phyloP scores from a whole-genome alignment of 2,888 invertebrate genomes.

The Myopa testacea region DNA sequence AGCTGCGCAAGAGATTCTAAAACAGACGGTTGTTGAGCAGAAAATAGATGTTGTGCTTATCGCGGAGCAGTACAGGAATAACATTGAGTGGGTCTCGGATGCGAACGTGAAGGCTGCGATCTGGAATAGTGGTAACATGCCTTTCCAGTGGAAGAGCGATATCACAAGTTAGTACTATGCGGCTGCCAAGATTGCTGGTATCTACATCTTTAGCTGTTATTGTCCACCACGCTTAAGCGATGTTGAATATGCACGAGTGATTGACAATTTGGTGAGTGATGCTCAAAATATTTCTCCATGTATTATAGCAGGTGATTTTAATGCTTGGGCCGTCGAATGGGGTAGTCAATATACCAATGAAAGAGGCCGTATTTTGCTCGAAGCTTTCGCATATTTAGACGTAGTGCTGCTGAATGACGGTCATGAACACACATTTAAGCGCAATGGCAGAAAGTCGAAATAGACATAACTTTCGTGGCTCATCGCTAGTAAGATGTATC shows the following conservation, averaged over 20 bases:
- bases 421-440: neutral
- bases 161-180: neutral
- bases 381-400: neutral
- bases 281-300: no score
- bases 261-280: no score
- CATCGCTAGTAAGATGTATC: neutral
- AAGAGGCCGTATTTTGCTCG: neutral
- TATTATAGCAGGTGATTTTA: no score
- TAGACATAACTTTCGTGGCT: neutral
- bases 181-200: neutral
- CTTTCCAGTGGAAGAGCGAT: neutral
- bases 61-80: neutral
- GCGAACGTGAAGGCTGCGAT: neutral
- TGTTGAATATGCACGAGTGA: no score
- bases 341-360: neutral
- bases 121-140: neutral
- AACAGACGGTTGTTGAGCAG: no score
- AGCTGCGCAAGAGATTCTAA: no score
- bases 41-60: neutral
- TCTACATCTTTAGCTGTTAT: neutral
- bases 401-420: slow-evolving; percentile 4
- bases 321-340: neutral
- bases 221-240: no score
- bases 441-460: neutral
- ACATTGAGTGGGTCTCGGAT: neutral